Conservation (phyloP, 2,888 invertebrate species). For the Orthonychiurus folsomi region DNA sequence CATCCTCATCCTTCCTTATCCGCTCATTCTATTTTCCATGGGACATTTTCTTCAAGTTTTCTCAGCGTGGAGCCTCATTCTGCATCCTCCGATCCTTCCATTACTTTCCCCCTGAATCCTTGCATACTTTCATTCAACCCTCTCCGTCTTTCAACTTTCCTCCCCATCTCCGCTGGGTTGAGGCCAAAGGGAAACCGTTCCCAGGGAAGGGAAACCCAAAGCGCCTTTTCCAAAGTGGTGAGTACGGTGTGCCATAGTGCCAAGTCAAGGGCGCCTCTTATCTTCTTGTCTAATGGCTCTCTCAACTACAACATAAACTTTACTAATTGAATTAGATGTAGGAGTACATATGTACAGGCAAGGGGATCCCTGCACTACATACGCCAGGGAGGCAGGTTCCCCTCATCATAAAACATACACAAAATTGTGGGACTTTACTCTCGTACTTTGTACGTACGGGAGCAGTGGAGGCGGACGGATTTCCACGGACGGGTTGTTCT, state of each 20-base stretch:
- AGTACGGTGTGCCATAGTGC: background rate
- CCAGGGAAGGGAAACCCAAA: too few species aligned
- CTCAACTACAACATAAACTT: conserved; percentile 20
- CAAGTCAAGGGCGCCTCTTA: conserved; percentile 15
- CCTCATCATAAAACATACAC: background rate
- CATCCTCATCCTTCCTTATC: conserved; percentile 3
- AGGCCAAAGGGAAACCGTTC: too few species aligned
- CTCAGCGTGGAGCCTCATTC: background rate
- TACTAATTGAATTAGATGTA: conserved; percentile 25
- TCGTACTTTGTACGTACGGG: too few species aligned
- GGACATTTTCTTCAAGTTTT: conserved; percentile 1
- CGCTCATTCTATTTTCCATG: conserved; percentile 1
- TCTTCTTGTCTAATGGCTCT: conserved; percentile 11
- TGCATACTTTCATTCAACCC: too few species aligned
- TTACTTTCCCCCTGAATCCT: too few species aligned
- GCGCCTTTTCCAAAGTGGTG: too few species aligned
- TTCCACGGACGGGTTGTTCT: background rate
- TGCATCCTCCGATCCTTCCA: background rate
- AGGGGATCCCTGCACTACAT: background rate
- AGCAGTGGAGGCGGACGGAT: too few species aligned
- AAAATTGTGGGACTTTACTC: background rate
- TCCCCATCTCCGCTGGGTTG: background rate
- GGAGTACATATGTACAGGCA: background rate
- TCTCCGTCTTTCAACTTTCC: background rate
- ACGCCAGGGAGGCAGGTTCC: too few species aligned